phyloP scores from a whole-genome alignment of 2,888 invertebrate species.

The Apotomis turbidana region DNA sequence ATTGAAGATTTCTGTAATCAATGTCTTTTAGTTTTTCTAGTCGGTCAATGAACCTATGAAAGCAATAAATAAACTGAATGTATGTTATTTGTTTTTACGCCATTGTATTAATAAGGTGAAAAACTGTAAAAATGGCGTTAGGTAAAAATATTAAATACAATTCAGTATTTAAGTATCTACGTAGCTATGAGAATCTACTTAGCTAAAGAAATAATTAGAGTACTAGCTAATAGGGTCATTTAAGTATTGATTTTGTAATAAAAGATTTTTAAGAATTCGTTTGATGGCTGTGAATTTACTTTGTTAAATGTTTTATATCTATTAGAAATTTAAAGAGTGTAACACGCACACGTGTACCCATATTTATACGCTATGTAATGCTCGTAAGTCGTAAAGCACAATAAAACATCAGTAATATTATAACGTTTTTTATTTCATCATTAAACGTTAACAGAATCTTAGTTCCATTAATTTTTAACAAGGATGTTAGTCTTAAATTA shows the following conservation, averaged over 20 bases:
- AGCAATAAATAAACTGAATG: too few species aligned
- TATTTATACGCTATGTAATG: not conserved
- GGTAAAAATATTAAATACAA: too few species aligned
- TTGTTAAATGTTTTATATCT: constrained; percentile 48
- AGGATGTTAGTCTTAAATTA: constrained; percentile 36
- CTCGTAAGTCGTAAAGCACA: constrained; percentile 7
- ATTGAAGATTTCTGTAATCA: too few species aligned
- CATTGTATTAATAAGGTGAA: too few species aligned
- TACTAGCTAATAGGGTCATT: not conserved
- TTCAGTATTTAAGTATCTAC: too few species aligned
- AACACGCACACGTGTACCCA: not conserved
- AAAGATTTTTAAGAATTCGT: constrained; percentile 34
- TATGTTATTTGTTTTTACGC: too few species aligned
- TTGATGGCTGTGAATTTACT: constrained; percentile 58
- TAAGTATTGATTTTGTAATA: not conserved
- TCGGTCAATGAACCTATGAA: too few species aligned
- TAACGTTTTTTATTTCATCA: constrained; percentile 27
- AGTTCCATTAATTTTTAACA: constrained; percentile 43
- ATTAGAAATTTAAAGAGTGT: not conserved
- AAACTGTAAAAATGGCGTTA: too few species aligned
- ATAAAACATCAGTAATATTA: constrained; percentile 14
- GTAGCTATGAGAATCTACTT: too few species aligned
- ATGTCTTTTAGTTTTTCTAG: too few species aligned
- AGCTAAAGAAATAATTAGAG: not conserved
- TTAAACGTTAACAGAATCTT: constrained; percentile 31